phyloP scores from a whole-genome alignment of 1,140 invertebrate genomes.

The Halyomorpha halys region DNA sequence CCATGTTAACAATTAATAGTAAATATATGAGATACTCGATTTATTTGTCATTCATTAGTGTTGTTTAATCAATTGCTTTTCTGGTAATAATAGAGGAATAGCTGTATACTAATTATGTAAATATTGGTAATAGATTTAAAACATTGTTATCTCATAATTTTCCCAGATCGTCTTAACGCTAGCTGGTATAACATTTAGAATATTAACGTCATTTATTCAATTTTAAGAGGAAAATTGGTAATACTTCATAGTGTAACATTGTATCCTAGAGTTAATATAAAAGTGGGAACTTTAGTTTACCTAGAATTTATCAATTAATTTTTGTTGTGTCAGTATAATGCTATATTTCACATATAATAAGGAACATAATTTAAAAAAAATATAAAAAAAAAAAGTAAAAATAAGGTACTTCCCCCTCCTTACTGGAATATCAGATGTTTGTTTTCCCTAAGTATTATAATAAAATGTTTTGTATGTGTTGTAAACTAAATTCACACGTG shows the following conservation, averaged over 20 bases:
- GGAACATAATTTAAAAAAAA: no score
- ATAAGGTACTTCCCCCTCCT: background rate
- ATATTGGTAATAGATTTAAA: no score
- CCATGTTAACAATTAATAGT: no score
- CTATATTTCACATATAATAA: no score
- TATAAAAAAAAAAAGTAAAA: no score
- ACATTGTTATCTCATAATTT: background rate
- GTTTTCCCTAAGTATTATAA: background rate
- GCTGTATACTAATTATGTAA: no score
- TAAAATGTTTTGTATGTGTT: background rate
- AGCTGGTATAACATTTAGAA: slow-evolving; percentile 9
- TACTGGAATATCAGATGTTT: slow-evolving; percentile 1
- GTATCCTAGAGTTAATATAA: slow-evolving; percentile 3
- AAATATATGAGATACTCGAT: no score
- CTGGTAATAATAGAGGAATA: no score
- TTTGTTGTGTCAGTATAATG: background rate
- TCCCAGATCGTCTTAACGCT: slow-evolving; percentile 6
- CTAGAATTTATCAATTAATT: background rate
- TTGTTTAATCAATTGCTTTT: no score
- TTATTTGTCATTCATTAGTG: no score
- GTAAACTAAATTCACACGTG: slow-evolving; percentile 3
- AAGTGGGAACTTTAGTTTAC: slow-evolving; percentile 7
- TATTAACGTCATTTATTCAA: background rate
- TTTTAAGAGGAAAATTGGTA: background rate
- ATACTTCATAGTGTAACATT: slow-evolving; percentile 4